Evolutionary conservation across 2,888 invertebrate species (phyloP), one percentile per base, ranked within the genome.

Genomic region (Ditula angustiorana): DNA sequence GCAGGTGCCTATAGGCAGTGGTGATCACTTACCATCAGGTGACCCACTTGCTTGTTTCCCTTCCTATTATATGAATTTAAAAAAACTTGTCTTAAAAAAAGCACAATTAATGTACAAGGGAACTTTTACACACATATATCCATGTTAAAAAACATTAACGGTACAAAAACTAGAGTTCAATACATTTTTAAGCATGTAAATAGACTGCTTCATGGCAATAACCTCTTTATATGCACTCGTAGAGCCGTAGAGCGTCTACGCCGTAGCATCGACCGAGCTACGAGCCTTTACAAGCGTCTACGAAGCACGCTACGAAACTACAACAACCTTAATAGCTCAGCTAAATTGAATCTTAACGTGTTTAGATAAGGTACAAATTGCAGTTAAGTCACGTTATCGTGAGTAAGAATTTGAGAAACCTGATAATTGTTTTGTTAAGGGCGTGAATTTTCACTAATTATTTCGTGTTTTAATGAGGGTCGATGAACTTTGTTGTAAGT

Each of bases 231-330:
- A n/a, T n/a, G n/a, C n/a, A n/a, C n/a, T 30, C 1, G 41, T 41
- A 13, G 21, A 41, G 4, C n/a, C 53, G 47, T 35, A 52, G 52
- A 3, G 21, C 5, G 13, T 50, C 63, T 63, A 63, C 63, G 58
- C 5, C 63, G 63, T 63, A 63, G 58, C 58, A 63, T 28, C 50
- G 44, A 57, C 56, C 61, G 47, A 33, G 61, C 62, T 57, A 62
- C 62, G 62, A 50, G 41, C 49, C 11, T 24, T 11, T 19, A 30
- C 53, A 11, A 47, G 35, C 24, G 24, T 21, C 47, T 47, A 47
- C 47, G 47, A 46, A 24, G 28, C 24, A 26, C 24, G 41, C 26
- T 52, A 41, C 49, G 26, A 11, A 19, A 24, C 13, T 49, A n/a
- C 13, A 13, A 26, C 21, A 41, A 11, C 55, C 52, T 52, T 24